Base-by-base conservation (phyloP, 35 echinoderm and acorn worm species). In the Hemicentrotus pulcherrimus region DNA sequence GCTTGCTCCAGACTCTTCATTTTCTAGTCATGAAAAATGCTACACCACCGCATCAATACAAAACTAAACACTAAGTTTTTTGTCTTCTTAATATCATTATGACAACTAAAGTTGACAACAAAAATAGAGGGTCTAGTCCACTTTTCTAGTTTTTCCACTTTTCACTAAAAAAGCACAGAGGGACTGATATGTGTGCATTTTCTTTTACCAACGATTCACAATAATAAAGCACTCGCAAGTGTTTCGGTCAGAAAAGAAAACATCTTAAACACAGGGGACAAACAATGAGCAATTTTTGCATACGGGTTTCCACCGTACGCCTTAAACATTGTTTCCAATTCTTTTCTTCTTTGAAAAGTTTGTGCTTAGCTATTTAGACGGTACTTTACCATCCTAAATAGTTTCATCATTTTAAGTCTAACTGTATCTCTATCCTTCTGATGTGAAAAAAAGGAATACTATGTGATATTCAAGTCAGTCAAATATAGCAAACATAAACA, bases 11-110 rank as follows among this genome's bases (percentile, higher is more conserved):
- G 91, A 93, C 46, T 93, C 11, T 28, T 45, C 22, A 55, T 48
- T 92, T 48, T 93, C 91, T 93, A 93, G 46, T 31, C 32, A 33
- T 90, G 88, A 93, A 47, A 47, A 48, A 58, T 55, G 91, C 91
- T 93, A 58, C 48, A 93, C 48, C 91, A 93, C 48, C n/a, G 48
- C 45, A 58, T 58, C 91, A 50, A 58, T 3, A 93, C 22, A 31
- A 31, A 48, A 47, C 48, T 45, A 48, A 31, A 31, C 48, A 48
- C 91, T 47, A 32, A 32, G 28, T 22, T 31, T 32, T 92, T 55
- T 50, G 41, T 92, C 45, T 48, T 92, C 45, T 89, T 46, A 14
- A 18, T 89, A 89, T 89, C 32, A 41, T 6, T 14, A 19, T 46
- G 6, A 92, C n/a, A 31, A 92, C 46, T 92, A 28, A 92, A 35